These are phyloP conservation scores for Erythrolamprus reginae DNA, from an alignment of 2,113 vertebrate genomes.

Conservation along the genomic window DNA sequence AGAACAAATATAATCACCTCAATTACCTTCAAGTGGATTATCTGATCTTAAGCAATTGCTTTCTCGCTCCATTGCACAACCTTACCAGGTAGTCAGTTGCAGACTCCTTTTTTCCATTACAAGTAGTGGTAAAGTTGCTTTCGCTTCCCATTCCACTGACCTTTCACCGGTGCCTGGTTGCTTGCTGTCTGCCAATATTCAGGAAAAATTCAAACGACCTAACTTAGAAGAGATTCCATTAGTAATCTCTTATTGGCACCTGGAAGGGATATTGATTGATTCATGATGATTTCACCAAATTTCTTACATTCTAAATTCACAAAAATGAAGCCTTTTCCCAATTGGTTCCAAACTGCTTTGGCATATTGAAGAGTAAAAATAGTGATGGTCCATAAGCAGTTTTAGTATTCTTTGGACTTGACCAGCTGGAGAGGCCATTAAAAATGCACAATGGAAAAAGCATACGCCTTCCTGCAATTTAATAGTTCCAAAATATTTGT, in stretches of 20 bases:
- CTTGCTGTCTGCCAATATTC: background rate
- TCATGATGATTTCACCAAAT: background rate
- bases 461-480: background rate
- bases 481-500: constrained; percentile 4
- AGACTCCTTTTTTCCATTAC: background rate
- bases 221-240: background rate
- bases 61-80: background rate
- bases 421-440: background rate
- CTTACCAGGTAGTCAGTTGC: background rate
- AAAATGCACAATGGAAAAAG: background rate
- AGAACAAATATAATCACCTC: background rate
- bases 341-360: background rate
- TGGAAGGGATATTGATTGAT: background rate
- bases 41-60: background rate
- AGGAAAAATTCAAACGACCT: background rate
- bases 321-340: background rate
- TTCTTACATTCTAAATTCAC: background rate
- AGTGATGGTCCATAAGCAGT: background rate
- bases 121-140: background rate
- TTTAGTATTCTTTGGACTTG: background rate
- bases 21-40: background rate
- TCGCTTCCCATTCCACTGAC: background rate
- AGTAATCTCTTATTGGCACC: background rate
- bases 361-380: background rate
- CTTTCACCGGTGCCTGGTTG: background rate